Evolutionary conservation across 2,888 invertebrate genomes (phyloP).

Genomic region (Oligia latruncula): DNA sequence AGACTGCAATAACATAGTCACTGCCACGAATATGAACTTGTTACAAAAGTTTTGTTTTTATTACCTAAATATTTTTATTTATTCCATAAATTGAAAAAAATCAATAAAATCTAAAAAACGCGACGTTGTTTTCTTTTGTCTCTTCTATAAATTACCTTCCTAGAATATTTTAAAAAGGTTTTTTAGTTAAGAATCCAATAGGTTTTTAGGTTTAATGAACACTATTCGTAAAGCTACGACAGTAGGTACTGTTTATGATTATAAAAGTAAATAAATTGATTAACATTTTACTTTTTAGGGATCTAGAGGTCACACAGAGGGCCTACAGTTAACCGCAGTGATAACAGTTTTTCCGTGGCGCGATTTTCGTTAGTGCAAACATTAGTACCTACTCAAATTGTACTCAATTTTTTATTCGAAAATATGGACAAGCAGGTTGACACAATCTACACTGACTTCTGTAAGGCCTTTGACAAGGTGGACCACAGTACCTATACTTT

Average conservation of each 20-base stretch:
- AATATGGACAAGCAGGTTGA: too few relatives aligned
- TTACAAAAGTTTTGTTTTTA: constrained; percentile 85
- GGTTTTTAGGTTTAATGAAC: neutral
- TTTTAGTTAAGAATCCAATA: neutral
- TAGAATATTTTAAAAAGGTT: neutral
- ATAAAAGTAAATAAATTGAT: neutral
- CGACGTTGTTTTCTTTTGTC: constrained; percentile 44
- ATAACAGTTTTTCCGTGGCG: neutral
- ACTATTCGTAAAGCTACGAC: neutral
- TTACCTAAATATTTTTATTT: constrained; percentile 86
- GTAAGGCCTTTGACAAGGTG: too few relatives aligned
- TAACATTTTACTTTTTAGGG: neutral
- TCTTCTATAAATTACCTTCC: neutral
- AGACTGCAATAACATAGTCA: constrained; percentile 89
- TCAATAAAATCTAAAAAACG: constrained; percentile 82
- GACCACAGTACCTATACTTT: too few relatives aligned
- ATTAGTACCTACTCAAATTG: too few relatives aligned
- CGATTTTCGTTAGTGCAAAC: neutral
- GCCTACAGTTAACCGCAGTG: neutral
- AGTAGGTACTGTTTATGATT: neutral
- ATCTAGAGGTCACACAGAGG: neutral
- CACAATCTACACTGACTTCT: too few relatives aligned
- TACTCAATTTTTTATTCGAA: too few relatives aligned
- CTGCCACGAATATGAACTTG: constrained; percentile 84
- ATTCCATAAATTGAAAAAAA: constrained; percentile 84